Base-by-base conservation (phyloP, 1,140 invertebrate species). In the Dendroctonus ponderosae region DNA sequence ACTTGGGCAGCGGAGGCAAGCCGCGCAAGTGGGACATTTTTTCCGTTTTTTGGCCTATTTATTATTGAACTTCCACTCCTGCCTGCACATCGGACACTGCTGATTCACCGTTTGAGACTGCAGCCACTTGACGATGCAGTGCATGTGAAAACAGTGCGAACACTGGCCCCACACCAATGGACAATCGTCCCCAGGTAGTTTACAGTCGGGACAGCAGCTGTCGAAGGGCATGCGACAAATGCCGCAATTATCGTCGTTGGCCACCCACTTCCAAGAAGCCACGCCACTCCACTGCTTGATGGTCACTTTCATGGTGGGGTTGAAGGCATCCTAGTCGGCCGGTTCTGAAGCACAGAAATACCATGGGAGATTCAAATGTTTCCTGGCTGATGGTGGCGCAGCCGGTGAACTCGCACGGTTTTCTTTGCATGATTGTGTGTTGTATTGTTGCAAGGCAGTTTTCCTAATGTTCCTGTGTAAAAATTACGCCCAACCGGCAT, bases 51-150 rank as follows among this genome's bases (percentile, higher is more conserved):
- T 40, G 26, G 14, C 57, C 76, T 82, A 87, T 75, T 86, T 86
- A 75, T 87, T 86, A 81, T 96, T 96, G 80, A 97, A 97, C 80
- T 97, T 97, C 97, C 97, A 99, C 78, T 98, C 95, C 79, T 98
- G 96, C 74, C 97, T 86, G 82, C 97, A 99, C 95, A 99, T 98
- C 68, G 97, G 97, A 79, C 97, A 99, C 77, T 94, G 91, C 77
- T 97, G 94, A 79, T 94, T 92, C 50, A 92, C 87, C 77, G 95
- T 92, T 82, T 98, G 96, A 12, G 96, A 93, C 76, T 98, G 94
- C 44, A 99, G 84, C 97, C 97, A 99, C 86, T 99, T 99, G 80
- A 97, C 94, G 76, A 99, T 99, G 80, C 97, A 99, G 80, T 99
- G 97, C 79, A 99, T 98, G 79, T 99, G 97, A 80, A 99, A 99